Percentiles rank a stretch among this genome's conserved stretches.
phyloP scores from a whole-genome alignment of 2,113 vertebrate species.

The Anser brachyrhynchus region DNA sequence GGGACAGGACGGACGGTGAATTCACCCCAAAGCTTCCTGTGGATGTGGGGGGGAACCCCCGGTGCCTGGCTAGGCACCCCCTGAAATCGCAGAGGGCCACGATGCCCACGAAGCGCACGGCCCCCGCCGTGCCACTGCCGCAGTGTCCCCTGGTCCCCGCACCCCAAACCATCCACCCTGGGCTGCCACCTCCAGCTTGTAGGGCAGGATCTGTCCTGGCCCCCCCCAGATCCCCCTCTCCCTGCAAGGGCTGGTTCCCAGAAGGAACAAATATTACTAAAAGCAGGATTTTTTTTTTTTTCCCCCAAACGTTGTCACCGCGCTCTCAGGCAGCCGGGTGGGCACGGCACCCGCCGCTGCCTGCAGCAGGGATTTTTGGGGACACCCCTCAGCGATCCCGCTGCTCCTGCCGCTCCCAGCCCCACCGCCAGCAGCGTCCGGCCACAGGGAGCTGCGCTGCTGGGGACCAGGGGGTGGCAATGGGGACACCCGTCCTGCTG shows the following conservation, averaged over 20 bases:
- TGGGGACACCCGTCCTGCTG: rapidly evolving
- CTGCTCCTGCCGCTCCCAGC: no score
- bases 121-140: rapidly evolving
- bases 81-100: rapidly evolving
- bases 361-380: no score
- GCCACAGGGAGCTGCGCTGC: background rate
- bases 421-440: no score
- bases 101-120: rapidly evolving
- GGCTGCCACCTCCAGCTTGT: background rate
- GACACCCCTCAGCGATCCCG: no score
- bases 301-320: no score
- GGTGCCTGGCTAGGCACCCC: rapidly evolving
- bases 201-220: background rate
- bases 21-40: background rate
- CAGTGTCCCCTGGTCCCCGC: rapidly evolving
- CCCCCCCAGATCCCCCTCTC: background rate
- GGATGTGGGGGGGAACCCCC: background rate
- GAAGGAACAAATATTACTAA: no score
- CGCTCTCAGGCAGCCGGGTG: no score
- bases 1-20: background rate
- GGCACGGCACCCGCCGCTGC: no score
- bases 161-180: background rate
- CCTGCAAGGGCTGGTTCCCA: background rate
- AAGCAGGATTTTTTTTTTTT: no score
- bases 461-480: rapidly evolving